Evolutionary conservation across 2,113 vertebrate genomes (phyloP).

Genomic region (Thalassarche chlororhynchos): DNA sequence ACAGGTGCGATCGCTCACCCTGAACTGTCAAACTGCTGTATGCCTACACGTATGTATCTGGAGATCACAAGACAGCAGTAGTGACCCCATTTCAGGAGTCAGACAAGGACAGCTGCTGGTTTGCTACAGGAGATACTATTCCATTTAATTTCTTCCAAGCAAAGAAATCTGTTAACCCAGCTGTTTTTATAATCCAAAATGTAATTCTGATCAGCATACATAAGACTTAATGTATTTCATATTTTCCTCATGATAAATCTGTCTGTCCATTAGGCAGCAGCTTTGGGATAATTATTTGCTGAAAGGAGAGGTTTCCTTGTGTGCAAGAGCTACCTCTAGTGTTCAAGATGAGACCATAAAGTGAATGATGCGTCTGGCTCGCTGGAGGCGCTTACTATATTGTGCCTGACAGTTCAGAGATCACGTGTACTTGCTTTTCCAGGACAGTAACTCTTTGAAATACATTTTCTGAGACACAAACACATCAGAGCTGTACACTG

Average conservation of each 20-base stretch:
- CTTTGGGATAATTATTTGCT: background rate
- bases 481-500: background rate
- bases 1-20: background rate
- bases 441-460: conserved; percentile 43
- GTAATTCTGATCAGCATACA: background rate
- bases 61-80: conserved; percentile 19
- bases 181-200: conserved; percentile 36
- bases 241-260: conserved; percentile 24
- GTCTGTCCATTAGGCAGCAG: background rate
- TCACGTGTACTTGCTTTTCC: conserved; percentile 32
- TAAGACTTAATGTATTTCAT: conserved; percentile 18
- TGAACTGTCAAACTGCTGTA: background rate
- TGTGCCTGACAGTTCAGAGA: conserved; percentile 16
- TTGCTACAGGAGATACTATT: background rate
- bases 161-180: conserved; percentile 34
- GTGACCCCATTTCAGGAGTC: conserved; percentile 57
- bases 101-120: conserved; percentile 48
- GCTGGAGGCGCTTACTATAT: background rate
- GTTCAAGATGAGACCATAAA: background rate
- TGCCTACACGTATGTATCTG: background rate
- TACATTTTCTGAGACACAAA: conserved; percentile 19
- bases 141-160: conserved; percentile 10
- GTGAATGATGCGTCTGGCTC: background rate
- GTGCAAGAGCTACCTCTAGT: conserved; percentile 60
- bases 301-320: background rate